Evolutionary conservation across 2,888 invertebrate genomes (phyloP), one percentile per base, ranked within the genome.

Genomic region (Hirtodrosophila alboralis): DNA sequence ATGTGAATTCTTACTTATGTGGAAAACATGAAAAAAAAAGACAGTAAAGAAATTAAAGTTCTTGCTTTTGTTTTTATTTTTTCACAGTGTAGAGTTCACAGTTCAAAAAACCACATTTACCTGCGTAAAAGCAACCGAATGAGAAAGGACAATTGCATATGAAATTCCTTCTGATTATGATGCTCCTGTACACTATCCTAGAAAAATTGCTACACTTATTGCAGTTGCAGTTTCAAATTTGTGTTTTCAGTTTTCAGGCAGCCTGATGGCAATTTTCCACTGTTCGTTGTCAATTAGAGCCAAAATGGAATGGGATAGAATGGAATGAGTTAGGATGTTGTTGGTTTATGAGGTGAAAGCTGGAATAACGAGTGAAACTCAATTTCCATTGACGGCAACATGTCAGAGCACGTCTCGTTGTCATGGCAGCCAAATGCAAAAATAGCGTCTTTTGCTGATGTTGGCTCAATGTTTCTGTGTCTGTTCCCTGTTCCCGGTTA

Each of bases 251-350:
- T 2, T 18, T 18, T 18, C 2, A 5, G 18, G 4, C 45, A 14
- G 44, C 31, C 40, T 33, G 23, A 27, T 52, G 40, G 37, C 63
- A 41, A 58, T 61, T 64, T 54, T 27, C 28, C 47, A 44, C 34
- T 68, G 62, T 31, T 41, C 41, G 52, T 38, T 80, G 69, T 61
- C 80, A 76, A 76, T 80, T 80, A 80, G 77, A 69, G 14, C 7
- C 59, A 37, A 26, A 10, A 10, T 16, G 38, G 43, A 9, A 9
- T 10, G n/a, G 21, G 10, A 21, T 31, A n/a, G n/a, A n/a, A n/a
- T n/a, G n/a, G n/a, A n/a, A n/a, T n/a, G n/a, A n/a, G n/a, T n/a
- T n/a, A n/a, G n/a, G n/a, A n/a, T n/a, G n/a, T n/a, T n/a, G n/a
- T n/a, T n/a, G n/a, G n/a, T n/a, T n/a, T n/a, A 52, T 43, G 38